These are phyloP conservation scores for Cheilosia scutellata DNA, from an alignment of 2,888 invertebrate genomes.

Conservation along the genomic window DNA sequence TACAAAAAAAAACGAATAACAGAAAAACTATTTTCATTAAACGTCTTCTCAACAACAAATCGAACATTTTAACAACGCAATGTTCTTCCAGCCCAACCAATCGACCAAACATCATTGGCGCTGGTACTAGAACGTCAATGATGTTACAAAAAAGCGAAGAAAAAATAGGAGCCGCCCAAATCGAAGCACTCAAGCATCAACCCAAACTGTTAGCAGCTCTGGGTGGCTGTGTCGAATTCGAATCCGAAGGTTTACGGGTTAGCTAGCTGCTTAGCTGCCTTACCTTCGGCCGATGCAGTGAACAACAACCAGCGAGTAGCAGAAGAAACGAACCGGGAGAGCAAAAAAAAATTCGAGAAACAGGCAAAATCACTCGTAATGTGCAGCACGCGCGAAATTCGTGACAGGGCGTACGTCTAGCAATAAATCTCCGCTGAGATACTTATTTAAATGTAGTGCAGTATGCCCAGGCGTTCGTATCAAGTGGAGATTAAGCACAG, in stretches of 20 bases:
- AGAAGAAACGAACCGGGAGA: conserved; percentile 50
- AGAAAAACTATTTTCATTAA: conserved; percentile 61
- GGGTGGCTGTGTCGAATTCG: conserved; percentile 73
- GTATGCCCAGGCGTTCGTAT: conserved; percentile 72
- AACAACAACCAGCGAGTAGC: conserved; percentile 48
- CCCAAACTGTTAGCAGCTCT: conserved; percentile 72
- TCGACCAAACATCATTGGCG: conserved; percentile 66
- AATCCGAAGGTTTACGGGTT: conserved; percentile 73
- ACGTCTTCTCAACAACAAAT: conserved; percentile 53
- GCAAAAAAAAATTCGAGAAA: conserved; percentile 64
- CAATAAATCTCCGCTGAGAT: conserved; percentile 78
- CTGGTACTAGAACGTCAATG: conserved; percentile 70
- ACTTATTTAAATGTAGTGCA: conserved; percentile 79
- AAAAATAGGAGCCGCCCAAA: conserved; percentile 65
- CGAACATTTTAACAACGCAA: conserved; percentile 63
- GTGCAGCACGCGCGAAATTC: conserved; percentile 80
- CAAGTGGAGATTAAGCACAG: conserved; percentile 70
- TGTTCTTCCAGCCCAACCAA: conserved; percentile 45
- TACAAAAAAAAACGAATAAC: conserved; percentile 1
- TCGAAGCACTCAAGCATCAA: conserved; percentile 68
- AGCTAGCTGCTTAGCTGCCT: conserved; percentile 64
- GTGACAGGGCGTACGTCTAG: conserved; percentile 79
- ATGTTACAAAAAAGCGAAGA: conserved; percentile 59
- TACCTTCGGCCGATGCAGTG: conserved; percentile 61
- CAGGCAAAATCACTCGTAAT: conserved; percentile 77